Conservation (phyloP, 2,888 invertebrate species). For the Drosophila demipolita region DNA sequence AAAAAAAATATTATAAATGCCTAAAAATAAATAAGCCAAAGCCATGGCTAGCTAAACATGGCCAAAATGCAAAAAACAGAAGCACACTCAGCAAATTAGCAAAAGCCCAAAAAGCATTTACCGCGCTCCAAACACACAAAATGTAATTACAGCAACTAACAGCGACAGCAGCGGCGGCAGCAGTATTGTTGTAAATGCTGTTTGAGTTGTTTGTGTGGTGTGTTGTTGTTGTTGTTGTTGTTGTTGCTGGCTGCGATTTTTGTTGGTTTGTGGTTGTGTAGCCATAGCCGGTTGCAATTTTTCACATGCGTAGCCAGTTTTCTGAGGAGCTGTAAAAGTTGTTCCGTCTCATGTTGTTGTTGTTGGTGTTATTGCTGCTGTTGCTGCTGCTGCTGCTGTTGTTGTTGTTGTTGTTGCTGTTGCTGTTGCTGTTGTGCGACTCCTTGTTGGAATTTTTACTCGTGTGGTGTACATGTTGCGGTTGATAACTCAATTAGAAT, state of each 20-base stretch:
- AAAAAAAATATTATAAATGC: slow-evolving; percentile 67
- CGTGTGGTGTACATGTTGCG: slow-evolving; percentile 75
- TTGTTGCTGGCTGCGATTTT: slow-evolving; percentile 39
- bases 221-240: slow-evolving; percentile 25
- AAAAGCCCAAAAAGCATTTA: slow-evolving; percentile 67
- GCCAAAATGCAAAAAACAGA: slow-evolving; percentile 70
- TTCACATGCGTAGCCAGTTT: slow-evolving; percentile 80
- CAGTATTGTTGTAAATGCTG: slow-evolving; percentile 46
- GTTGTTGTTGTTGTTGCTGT: slow-evolving; percentile 20
- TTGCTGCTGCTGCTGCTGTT: slow-evolving; percentile 10
- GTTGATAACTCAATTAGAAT: slow-evolving; percentile 83
- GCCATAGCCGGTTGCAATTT: slow-evolving; percentile 68
- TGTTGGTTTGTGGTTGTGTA: slow-evolving; percentile 55
- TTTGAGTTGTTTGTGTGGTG: slow-evolving; percentile 21
- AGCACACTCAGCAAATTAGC: slow-evolving; percentile 78
- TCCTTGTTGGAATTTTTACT: slow-evolving; percentile 59
- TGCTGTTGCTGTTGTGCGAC: slow-evolving; percentile 34
- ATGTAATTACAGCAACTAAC: slow-evolving; percentile 76
- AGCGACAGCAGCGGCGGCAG: slow-evolving; percentile 22
- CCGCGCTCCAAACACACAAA: slow-evolving; percentile 57
- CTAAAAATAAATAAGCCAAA: slow-evolving; percentile 71
- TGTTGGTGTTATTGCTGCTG: slow-evolving; percentile 15
- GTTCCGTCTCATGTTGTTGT: slow-evolving; percentile 55
- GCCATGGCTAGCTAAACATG: slow-evolving; percentile 55
- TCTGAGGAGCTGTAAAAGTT: slow-evolving; percentile 69